These are phyloP conservation scores for Acrobasis repandana DNA, from an alignment of 2,888 invertebrate genomes.

Conservation along the genomic window DNA sequence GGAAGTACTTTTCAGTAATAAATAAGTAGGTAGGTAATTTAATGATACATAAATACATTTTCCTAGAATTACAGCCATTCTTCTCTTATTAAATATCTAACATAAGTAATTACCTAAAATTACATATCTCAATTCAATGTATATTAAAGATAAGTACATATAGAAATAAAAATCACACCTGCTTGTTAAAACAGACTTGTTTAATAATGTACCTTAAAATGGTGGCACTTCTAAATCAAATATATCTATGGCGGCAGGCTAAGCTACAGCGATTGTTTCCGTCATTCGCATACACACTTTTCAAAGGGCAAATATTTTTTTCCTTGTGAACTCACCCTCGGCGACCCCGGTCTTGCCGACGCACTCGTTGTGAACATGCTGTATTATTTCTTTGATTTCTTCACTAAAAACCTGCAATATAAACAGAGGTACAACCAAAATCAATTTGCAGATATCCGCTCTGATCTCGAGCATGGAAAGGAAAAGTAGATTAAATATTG, in stretches of 20 bases:
- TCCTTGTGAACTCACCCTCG: conserved; percentile 72
- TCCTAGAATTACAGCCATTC: no score
- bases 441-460: conserved; percentile 14
- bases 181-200: background rate
- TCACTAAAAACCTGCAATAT: conserved; percentile 72
- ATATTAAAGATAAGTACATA: no score
- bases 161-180: no score
- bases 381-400: conserved; percentile 79
- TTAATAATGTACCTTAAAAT: background rate
- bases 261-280: conserved; percentile 60
- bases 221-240: conserved; percentile 4
- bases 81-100: no score
- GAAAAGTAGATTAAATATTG: background rate
- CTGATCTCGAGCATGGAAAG: background rate
- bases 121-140: no score
- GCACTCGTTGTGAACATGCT: conserved; percentile 76
- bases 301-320: conserved; percentile 71
- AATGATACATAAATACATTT: no score
- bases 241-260: conserved; percentile 41
- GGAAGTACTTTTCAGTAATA: no score
- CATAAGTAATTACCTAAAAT: no score
- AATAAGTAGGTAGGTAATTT: no score
- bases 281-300: conserved; percentile 63
- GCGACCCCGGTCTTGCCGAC: conserved; percentile 72
- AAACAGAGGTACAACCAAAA: conserved; percentile 25